Conservation (phyloP, 2,797 vertebrate species). For the Garrulus glandarius region DNA sequence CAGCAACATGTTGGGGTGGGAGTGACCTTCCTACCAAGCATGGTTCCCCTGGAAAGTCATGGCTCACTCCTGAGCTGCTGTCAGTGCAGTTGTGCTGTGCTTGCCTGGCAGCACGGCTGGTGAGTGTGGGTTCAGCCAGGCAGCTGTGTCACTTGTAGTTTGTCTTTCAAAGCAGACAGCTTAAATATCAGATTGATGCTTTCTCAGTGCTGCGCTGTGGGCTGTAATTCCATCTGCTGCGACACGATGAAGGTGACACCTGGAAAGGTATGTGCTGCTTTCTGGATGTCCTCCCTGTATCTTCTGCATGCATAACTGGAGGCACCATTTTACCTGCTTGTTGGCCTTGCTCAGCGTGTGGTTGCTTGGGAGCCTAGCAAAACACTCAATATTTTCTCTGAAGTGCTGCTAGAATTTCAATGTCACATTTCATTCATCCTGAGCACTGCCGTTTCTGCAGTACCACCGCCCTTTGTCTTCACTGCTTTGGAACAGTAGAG, state of each 20-base stretch:
- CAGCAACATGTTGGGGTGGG: background rate
- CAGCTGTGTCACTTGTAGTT: background rate
- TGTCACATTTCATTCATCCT: background rate
- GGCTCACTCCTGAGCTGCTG: background rate
- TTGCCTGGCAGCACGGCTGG: background rate
- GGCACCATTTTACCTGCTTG: background rate
- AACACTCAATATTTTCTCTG: background rate
- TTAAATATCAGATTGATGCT: slow-evolving; percentile 34
- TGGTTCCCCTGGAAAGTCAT: background rate
- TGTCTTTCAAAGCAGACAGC: slow-evolving; percentile 18
- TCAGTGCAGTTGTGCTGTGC: background rate
- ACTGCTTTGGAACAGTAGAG: background rate
- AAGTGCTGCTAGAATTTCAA: background rate
- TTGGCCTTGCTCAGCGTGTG: background rate
- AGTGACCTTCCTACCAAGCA: background rate
- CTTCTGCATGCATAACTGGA: background rate
- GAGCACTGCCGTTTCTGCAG: background rate
- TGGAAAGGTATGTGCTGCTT: background rate
- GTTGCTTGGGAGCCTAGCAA: background rate
- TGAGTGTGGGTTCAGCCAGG: background rate
- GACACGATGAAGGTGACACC: slow-evolving; percentile 29
- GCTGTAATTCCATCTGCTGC: slow-evolving; percentile 56
- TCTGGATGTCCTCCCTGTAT: background rate
- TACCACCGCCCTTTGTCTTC: background rate
- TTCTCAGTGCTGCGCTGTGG: background rate